Percentiles rank a stretch among this genome's conserved stretches.
Conservation (phyloP, 2,888 invertebrate genomes). For the Taphrorychus bicolor region DNA sequence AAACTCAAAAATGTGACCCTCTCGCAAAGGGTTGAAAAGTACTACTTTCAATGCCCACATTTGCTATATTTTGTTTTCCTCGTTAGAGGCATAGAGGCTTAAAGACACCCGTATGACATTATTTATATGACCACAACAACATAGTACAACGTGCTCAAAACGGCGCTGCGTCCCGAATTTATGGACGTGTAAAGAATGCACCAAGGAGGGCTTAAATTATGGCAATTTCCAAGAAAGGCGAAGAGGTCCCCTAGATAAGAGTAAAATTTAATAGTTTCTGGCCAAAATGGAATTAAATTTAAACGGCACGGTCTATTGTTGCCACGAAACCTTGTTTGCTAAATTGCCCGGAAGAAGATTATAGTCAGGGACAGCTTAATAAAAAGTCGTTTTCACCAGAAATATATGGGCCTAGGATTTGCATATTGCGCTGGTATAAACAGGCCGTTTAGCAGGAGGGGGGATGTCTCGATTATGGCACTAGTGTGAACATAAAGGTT, state of each 20-base stretch:
- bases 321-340: constrained; percentile 1
- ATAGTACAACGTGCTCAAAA: constrained; percentile 13
- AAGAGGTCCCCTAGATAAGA: constrained; percentile 19
- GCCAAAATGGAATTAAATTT: constrained; percentile 16
- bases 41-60: too few relatives aligned
- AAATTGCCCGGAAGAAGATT: constrained; percentile 13
- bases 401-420: not conserved
- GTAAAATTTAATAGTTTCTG: constrained; percentile 20
- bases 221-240: constrained; percentile 20
- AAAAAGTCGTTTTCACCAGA: constrained; percentile 1
- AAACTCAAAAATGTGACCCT: not conserved
- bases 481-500: too few relatives aligned
- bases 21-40: too few relatives aligned
- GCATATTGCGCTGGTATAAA: too few relatives aligned
- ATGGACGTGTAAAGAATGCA: constrained; percentile 23
- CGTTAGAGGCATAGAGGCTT: not conserved
- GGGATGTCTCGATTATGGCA: not conserved
- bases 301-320: constrained; percentile 14
- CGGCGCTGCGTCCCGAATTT: constrained; percentile 26
- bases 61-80: too few relatives aligned
- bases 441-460: not conserved
- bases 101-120: not conserved
- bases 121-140: constrained; percentile 17
- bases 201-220: constrained; percentile 29
- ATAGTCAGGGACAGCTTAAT: constrained; percentile 5